These are phyloP conservation scores for Pao palembangensis DNA, from an alignment of 2,113 vertebrate species.

Conservation along the genomic window DNA sequence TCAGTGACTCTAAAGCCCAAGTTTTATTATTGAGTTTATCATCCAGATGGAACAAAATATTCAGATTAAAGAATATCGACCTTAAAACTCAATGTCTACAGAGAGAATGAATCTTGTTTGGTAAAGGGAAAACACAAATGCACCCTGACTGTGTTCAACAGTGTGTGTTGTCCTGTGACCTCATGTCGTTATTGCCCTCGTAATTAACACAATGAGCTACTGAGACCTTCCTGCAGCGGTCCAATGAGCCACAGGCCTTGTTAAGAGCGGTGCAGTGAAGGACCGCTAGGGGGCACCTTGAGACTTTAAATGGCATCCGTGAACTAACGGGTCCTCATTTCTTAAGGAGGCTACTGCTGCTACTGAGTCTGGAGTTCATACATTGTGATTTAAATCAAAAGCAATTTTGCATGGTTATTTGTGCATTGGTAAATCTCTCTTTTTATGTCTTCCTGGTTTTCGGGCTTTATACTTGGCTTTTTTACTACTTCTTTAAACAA, in stretches of 20 bases:
- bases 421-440: too few species aligned
- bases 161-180: slow-evolving; percentile 25
- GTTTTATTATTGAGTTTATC: slow-evolving; percentile 5
- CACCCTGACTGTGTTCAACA: slow-evolving; percentile 34
- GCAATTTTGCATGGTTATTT: too few species aligned
- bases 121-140: slow-evolving; percentile 36
- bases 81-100: slow-evolving; percentile 9
- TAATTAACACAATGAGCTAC: slow-evolving; percentile 52
- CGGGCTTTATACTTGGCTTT: too few species aligned
- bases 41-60: background rate
- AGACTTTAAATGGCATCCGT: slow-evolving; percentile 49
- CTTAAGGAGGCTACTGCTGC: too few species aligned
- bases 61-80: too few species aligned
- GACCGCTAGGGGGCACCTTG: slow-evolving; percentile 72
- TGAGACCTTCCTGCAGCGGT: slow-evolving; percentile 39
- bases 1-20: background rate
- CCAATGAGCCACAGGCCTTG: slow-evolving; percentile 11
- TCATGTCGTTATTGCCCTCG: slow-evolving; percentile 36
- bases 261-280: background rate
- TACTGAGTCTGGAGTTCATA: too few species aligned
- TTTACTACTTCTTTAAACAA: too few species aligned
- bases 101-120: slow-evolving; percentile 47
- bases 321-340: too few species aligned
- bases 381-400: too few species aligned
- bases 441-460: too few species aligned